These are phyloP conservation scores for Chromis chromis DNA, from an alignment of 2,797 vertebrate genomes.

Conservation along the genomic window DNA sequence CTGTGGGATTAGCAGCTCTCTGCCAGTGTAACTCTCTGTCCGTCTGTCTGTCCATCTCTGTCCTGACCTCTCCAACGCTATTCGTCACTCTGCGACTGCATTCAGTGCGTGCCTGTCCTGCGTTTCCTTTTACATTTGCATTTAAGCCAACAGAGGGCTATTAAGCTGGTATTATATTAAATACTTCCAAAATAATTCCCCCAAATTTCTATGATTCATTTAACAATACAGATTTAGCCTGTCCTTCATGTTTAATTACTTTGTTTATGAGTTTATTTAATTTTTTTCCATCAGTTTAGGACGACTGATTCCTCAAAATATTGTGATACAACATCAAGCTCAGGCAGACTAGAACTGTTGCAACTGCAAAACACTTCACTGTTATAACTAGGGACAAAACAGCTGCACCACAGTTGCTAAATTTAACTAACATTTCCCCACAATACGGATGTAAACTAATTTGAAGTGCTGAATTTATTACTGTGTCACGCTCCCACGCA, in stretches of 20 bases:
- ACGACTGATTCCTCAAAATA: too few relatives aligned
- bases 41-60: conserved; percentile 22
- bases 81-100: conserved; percentile 10
- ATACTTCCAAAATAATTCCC: background rate
- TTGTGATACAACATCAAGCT: too few relatives aligned
- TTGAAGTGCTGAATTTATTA: background rate
- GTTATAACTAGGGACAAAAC: background rate
- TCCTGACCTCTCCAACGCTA: conserved; percentile 19
- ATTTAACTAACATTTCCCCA: background rate
- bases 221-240: background rate
- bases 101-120: conserved; percentile 16
- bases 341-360: too few relatives aligned
- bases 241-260: background rate
- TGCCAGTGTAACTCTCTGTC: conserved; percentile 59
- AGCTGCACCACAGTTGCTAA: background rate
- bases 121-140: background rate
- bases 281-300: too few relatives aligned
- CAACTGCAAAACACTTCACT: background rate
- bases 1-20: conserved; percentile 66
- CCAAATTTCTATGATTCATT: background rate
- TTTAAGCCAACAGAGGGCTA: background rate
- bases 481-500: too few relatives aligned
- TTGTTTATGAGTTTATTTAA: background rate
- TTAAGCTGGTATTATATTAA: background rate
- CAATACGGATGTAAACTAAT: background rate